A percentile compares a stretch with the other conserved stretches of the same genome.
phyloP scores from a whole-genome alignment of 1,140 invertebrate species.

The Ooceraea biroi region DNA sequence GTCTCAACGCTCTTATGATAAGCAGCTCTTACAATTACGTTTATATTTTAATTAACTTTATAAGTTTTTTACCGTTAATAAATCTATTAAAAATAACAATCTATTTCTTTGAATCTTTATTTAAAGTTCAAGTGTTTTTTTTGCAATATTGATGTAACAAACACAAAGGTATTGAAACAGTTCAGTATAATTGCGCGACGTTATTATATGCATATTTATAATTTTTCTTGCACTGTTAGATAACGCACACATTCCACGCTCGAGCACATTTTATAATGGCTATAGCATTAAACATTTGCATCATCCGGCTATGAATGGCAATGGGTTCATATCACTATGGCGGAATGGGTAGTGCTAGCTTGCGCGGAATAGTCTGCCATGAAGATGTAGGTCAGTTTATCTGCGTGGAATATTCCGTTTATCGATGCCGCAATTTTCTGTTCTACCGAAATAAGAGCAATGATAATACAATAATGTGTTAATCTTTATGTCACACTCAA shows the following conservation, averaged over 20 bases:
- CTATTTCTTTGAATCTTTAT: background rate
- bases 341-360: conserved; percentile 35
- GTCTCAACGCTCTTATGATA: background rate
- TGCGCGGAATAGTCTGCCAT: conserved; percentile 48
- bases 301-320: conserved; percentile 51
- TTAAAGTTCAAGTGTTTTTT: background rate
- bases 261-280: conserved; percentile 51
- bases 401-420: conserved; percentile 54
- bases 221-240: conserved; percentile 22
- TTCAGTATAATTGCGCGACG: background rate
- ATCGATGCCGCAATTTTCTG: conserved; percentile 54
- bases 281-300: conserved; percentile 54
- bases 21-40: background rate
- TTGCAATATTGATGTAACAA: background rate
- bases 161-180: background rate
- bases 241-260: background rate
- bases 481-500: background rate
- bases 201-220: background rate
- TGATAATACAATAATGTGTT: conserved; percentile 15
- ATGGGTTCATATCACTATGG: conserved; percentile 55
- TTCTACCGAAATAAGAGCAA: conserved; percentile 10
- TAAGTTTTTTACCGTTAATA: background rate
- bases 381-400: conserved; percentile 58
- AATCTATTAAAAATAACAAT: background rate
- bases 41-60: background rate